Conservation (phyloP, 2,113 vertebrate species). For the Tyrannus savana region DNA sequence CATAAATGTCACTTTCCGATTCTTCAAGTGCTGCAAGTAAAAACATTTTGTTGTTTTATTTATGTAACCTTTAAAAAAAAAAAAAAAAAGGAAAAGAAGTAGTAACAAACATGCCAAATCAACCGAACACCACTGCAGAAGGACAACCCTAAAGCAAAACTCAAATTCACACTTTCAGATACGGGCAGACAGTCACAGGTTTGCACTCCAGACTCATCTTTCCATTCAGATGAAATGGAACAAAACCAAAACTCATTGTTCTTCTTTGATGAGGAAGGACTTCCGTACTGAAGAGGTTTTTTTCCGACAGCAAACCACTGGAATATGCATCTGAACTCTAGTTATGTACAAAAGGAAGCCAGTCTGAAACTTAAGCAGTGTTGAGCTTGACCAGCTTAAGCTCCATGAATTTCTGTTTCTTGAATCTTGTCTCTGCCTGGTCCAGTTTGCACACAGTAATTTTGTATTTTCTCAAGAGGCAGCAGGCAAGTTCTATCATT, state of each 20-base stretch:
- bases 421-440: background rate
- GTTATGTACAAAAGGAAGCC: background rate
- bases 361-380: background rate
- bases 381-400: background rate
- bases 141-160: background rate
- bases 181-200: background rate
- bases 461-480: background rate
- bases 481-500: background rate
- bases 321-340: background rate
- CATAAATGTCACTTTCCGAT: conserved; percentile 95
- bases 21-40: conserved; percentile 81
- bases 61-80: background rate
- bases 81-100: background rate
- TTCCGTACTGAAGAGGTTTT: background rate
- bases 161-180: background rate
- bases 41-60: conserved; percentile 54
- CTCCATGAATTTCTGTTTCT: background rate
- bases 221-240: background rate
- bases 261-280: background rate
- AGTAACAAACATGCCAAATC: background rate
- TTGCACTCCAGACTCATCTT: background rate
- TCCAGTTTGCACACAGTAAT: background rate
- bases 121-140: background rate
- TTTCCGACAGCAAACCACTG: background rate
- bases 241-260: background rate